Conservation (phyloP, 1,140 invertebrate species). For the Drosophila elegans region DNA sequence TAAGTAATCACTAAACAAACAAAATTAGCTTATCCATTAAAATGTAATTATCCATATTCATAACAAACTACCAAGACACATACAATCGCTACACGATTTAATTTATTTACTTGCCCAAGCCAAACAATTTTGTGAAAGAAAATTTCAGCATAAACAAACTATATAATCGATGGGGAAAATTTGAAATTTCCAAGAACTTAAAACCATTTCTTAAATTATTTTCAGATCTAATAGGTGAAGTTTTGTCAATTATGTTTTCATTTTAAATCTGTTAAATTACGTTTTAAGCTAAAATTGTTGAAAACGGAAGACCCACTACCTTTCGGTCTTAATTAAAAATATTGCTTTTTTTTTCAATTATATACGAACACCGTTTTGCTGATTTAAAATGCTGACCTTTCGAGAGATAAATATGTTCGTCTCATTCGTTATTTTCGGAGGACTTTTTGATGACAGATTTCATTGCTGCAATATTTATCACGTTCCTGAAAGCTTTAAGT, state of each 20-base stretch:
- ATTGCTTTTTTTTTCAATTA: background rate
- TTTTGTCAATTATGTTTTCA: too few species aligned
- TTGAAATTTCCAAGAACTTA: too few species aligned
- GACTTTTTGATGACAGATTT: slow-evolving; percentile 4
- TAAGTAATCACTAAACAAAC: background rate
- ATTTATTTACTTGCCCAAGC: background rate
- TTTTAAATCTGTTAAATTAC: too few species aligned
- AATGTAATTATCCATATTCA: background rate
- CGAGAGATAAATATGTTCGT: background rate
- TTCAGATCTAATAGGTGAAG: too few species aligned
- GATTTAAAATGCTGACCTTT: slow-evolving; percentile 29
- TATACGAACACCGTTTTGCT: background rate
- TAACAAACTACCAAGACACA: background rate
- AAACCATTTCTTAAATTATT: too few species aligned
- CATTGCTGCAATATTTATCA: slow-evolving; percentile 12
- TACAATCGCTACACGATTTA: background rate
- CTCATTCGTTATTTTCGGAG: background rate
- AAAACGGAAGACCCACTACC: background rate
- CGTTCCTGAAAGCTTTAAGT: background rate
- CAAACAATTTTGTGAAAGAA: background rate
- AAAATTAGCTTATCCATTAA: slow-evolving; percentile 3
- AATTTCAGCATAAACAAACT: background rate
- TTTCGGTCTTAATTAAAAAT: slow-evolving; percentile 18
- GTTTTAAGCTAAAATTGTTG: too few species aligned
- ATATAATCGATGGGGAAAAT: background rate